Base-by-base conservation (phyloP, 2,113 vertebrate species). In the Diadophis punctatus region DNA sequence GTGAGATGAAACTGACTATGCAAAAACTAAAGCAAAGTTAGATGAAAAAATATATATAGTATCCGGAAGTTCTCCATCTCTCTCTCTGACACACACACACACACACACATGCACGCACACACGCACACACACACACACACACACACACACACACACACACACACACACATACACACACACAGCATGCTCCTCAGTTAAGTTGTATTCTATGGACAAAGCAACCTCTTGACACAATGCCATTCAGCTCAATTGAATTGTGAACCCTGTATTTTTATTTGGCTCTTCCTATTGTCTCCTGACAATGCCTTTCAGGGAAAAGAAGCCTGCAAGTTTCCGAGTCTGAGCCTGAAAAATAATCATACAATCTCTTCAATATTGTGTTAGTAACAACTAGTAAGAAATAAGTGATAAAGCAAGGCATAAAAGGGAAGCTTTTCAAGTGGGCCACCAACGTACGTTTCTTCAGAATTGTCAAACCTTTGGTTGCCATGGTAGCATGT, bases 401-500 rank as follows among this genome's bases (percentile, higher is more conserved):
- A 89, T 55, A 80, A 92, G 86, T 30, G 92, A 63, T 86, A 63
- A 39, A 43, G 55, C 56, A 63, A 56, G 92, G n/a, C 34, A 48
- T 11, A n/a, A 58, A 89, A 46, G 25, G 55, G 46, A 93, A 85
- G 49, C 90, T 89, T 53, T 53, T 90, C 20, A 88, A 86, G 90
- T 89, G n/a, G 88, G 23, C 91, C n/a, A 91, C 88, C 22, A 87
- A 63, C 60, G 93, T 90, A 74, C 86, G 92, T 88, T 94, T 93
- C 94, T 88, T 94, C 90, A 68, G 95, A 90, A 87, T 43, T 94
- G 92, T 96, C 93, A 95, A 94, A 93, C 22, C 88, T 94, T 94
- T 90, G 30, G 97, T 97, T 97, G 92, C 97, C 94, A 97, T 97
- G 94, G 95, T 94, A 97, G 92, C 96, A 11, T 48, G 97, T 97